Percentiles rank a stretch among this genome's conserved stretches.
phyloP scores from a whole-genome alignment of 2,888 invertebrate genomes.

The Lithophane leautieri region DNA sequence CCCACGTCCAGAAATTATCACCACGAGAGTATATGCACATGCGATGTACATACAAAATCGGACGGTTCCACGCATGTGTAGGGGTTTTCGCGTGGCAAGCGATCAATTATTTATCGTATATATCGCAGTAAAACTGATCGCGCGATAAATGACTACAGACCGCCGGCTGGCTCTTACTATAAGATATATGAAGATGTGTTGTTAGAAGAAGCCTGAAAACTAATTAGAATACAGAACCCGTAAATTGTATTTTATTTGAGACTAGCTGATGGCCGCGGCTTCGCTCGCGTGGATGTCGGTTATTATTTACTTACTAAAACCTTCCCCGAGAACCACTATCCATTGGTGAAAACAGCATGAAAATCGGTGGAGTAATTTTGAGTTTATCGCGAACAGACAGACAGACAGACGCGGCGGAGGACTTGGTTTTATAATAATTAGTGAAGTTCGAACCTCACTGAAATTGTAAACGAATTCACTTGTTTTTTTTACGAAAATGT shows the following conservation, averaged over 20 bases:
- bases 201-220: neutral
- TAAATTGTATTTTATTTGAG: neutral
- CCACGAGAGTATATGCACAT: neutral
- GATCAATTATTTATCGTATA: constrained; percentile 2
- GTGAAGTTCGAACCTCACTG: too few relatives aligned
- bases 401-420: too few relatives aligned
- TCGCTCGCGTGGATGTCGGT: too few relatives aligned
- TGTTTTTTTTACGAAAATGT: too few relatives aligned
- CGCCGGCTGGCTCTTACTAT: neutral
- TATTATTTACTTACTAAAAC: too few relatives aligned
- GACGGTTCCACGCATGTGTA: neutral
- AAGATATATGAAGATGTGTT: neutral
- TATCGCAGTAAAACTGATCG: neutral
- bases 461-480: too few relatives aligned
- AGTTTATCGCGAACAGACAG: too few relatives aligned
- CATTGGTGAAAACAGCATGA: too few relatives aligned
- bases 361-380: too few relatives aligned
- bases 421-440: too few relatives aligned
- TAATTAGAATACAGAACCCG: neutral
- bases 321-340: too few relatives aligned
- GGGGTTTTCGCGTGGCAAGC: neutral
- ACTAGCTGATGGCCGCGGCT: too few relatives aligned
- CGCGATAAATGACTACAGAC: neutral
- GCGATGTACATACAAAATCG: neutral
- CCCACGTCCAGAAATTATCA: constrained; percentile 17